Evolutionary conservation across 2,888 invertebrate genomes (phyloP), one percentile per base, ranked within the genome.

Genomic region (Coleophora flavipennella): DNA sequence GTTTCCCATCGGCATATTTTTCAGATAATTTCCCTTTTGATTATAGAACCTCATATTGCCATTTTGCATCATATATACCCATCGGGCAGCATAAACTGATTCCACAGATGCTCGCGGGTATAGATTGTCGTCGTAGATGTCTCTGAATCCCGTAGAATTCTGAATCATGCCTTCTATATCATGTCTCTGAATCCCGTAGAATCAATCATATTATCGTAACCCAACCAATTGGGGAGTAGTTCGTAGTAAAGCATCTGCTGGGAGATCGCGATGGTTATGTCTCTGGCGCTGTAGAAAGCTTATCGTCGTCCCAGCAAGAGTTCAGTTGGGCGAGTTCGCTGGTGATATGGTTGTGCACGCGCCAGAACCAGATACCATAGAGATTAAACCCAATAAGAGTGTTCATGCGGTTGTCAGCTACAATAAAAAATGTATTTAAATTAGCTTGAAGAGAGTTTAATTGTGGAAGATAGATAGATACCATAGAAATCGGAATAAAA

Each of bases 221-320:
- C 70, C 45, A 70, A 31, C 8, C 66, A 34, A 4, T 45, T 40
- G 1, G 66, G 48, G 31, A 57, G 27, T 20, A 65, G 14, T 37
- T 70, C 70, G 33, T 69, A 61, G 9, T 53, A 51, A 27, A 49
- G 51, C 12, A 71, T 58, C 41, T 68, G 66, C 37, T 55, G 33
- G 2, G 31, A 42, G 8, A 48, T 47, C 9, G 66, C 66, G 8
- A 69, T 68, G 25, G 57, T 55, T 9, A 70, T 67, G n/a, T 69
- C 65, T 41, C 67, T 51, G 0, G 70, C 53, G 0, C 48, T 51
- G 12, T 53, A 39, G 41, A 65, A 71, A 68, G 44, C 31, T 46
- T 53, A 0, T 67, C 59, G 13, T 72, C 71, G 12, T 50, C 47
- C 71, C 71, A 71, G 37, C 60, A 62, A 1, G 66, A 63, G 14